Evolutionary conservation across 1,140 invertebrate genomes (phyloP), one percentile per base, ranked within the genome.

Genomic region (Pseudomyrmex cubaensis): DNA sequence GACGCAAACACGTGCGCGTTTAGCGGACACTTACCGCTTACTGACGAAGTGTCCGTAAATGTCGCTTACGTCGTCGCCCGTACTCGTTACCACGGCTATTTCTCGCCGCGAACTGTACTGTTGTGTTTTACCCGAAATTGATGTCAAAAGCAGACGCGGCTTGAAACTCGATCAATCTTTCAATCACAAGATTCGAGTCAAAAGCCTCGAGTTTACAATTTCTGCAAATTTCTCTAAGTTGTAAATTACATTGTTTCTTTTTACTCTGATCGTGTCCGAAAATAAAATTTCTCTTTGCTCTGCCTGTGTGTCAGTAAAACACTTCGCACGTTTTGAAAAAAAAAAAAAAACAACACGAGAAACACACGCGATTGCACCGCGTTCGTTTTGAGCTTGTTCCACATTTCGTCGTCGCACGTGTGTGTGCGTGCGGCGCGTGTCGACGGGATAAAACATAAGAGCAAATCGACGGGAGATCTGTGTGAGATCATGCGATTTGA

Each of bases 401-500:
- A 78, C 12, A 78, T 70, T 70, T 78, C 44, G 48, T 35, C 20
- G 59, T 7, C 1, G n/a, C 46, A 57, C 2, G 67, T 54, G 35
- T 20, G 54, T n/a, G 13, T n/a, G 22, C 13, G 44, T 56, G 8
- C 5, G 46, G 46, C 20, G 74, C 62, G 48, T 48, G 64, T 67
- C 52, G 15, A 54, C 17, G 44, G 7, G 20, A 20, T 10, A 35
- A 82, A 78, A 85, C 61, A 67, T 57, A 22, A 83, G 62, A 66
- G 66, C 74, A 84, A 84, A 88, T 87, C 85, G 64, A 67, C 64
- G 75, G 75, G 85, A 86, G 85, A 90, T 90, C 88, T 84, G 44
- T 67, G 85, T 91, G 90, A 91, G 88, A 90, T 91, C 90, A 91
- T 90, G 70, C 89, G 78, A 87, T 90, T 90, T 70, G 84, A 84